Evolutionary conservation across 2,113 vertebrate species (phyloP), one percentile per base, ranked within the genome.

Genomic region (Phodopus roborovskii): DNA sequence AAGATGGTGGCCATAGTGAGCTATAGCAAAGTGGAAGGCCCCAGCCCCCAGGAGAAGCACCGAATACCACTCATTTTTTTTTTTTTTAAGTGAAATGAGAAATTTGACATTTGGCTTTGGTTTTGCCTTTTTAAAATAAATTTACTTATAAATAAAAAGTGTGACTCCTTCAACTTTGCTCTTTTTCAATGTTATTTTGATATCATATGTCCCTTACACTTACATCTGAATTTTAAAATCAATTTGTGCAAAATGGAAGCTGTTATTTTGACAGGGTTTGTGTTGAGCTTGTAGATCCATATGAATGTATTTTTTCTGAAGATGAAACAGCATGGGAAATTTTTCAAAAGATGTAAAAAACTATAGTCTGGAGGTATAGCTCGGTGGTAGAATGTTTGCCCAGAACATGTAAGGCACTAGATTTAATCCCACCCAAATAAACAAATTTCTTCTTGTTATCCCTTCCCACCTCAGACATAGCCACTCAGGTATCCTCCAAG

Each of bases 171-270:
- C 36, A 79, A 70, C 36, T 66, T 53, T 39, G 56, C 62, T 88
- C 39, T 93, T 42, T 50, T 74, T 53, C 16, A 78, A 79, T 22
- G 9, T 85, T 75, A 62, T 96, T 89, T 79, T 91, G 64, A 71
- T 30, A 68, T 58, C 13, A 3, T 77, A 33, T 71, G 33, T 78
- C 28, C 66, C 42, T 74, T 88, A 26, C 26, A 48, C 56, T 74
- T 92, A 60, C 78, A 42, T 86, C 22, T 96, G 66, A 86, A 94
- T 82, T 95, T 92, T 74, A 75, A 79, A 74, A 68, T 91, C 64
- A 66, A 60, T 53, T 84, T 96, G 56, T 88, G 7, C 33, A 50
- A 86, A 77, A 58, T 78, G 22, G 9, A 10, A 93, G 36, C 28
- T 93, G 26, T 28, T 22, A 58, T 70, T 93, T 87, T 70, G 28